Percentiles rank a stretch among this genome's conserved stretches.
These are phyloP conservation scores for Eupsilia transversa DNA, from an alignment of 2,888 invertebrate species.

Conservation along the genomic window DNA sequence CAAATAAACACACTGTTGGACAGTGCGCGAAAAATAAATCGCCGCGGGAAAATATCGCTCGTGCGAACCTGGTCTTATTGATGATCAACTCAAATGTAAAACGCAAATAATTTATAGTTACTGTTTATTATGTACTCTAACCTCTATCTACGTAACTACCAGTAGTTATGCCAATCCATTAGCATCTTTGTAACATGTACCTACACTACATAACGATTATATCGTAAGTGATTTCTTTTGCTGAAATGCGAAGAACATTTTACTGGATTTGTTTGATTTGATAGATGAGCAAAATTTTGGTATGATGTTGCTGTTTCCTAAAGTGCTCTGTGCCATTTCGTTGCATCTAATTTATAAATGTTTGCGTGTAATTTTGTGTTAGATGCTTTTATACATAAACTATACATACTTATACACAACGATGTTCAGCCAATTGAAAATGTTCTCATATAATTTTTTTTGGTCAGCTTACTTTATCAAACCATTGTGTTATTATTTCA, in stretches of 20 bases:
- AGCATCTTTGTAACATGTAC: slow-evolving; percentile 34
- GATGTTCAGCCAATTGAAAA: background rate
- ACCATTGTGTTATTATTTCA: slow-evolving; percentile 31
- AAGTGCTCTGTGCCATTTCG: slow-evolving; percentile 63
- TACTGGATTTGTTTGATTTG: slow-evolving; percentile 2
- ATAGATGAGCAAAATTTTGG: slow-evolving; percentile 26
- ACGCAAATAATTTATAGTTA: slow-evolving; percentile 30
- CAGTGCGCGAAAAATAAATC: too few species aligned
- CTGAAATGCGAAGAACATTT: slow-evolving; percentile 5
- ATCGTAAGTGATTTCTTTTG: slow-evolving; percentile 37
- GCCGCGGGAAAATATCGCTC: too few species aligned
- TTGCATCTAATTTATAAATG: slow-evolving; percentile 52
- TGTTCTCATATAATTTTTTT: background rate
- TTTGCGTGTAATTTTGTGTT: slow-evolving; percentile 45
- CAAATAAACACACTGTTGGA: too few species aligned
- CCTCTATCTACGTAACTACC: slow-evolving; percentile 28
- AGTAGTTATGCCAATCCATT: slow-evolving; percentile 42
- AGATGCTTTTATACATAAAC: slow-evolving; percentile 34
- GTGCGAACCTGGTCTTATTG: background rate
- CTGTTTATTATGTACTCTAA: background rate
- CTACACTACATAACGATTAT: slow-evolving; percentile 22
- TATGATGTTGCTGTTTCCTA: slow-evolving; percentile 24
- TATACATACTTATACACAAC: background rate
- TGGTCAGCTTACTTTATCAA: slow-evolving; percentile 36
- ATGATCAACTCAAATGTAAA: slow-evolving; percentile 13